Evolutionary conservation across 2,113 vertebrate genomes (phyloP).

Genomic region (Numida meleagris): DNA sequence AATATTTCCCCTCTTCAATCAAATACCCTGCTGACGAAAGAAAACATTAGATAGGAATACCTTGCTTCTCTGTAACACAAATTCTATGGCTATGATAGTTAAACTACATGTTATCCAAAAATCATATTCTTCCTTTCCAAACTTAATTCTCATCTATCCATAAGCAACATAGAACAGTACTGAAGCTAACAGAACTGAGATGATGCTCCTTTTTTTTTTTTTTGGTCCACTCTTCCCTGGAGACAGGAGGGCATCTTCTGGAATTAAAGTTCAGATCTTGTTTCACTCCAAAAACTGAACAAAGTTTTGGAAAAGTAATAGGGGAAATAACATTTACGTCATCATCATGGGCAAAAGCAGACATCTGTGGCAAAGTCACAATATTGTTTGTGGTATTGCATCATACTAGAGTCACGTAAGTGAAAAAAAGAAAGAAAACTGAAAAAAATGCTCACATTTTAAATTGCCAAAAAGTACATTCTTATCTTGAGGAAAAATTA

Average conservation of each 20-base stretch:
- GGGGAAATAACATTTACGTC: not conserved
- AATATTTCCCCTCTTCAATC: not conserved
- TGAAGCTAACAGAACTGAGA: not conserved
- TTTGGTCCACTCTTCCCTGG: not conserved
- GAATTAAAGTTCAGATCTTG: not conserved
- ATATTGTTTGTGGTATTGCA: not conserved
- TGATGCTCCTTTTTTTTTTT: not conserved
- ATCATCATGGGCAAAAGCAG: constrained; percentile 30
- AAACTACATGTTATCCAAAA: not conserved
- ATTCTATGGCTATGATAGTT: not conserved
- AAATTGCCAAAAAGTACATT: not conserved
- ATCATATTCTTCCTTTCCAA: not conserved
- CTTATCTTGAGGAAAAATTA: not conserved
- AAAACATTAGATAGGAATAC: not conserved
- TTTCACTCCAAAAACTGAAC: not conserved
- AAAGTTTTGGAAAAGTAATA: constrained; percentile 24
- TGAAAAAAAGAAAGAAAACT: not conserved
- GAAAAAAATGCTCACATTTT: not conserved
- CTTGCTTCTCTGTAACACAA: not conserved
- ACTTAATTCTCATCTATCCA: not conserved
- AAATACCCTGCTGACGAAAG: constrained; percentile 14
- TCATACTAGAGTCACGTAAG: not conserved
- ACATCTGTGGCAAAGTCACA: not conserved
- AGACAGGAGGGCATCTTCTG: not conserved
- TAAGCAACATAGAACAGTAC: not conserved